Base-by-base conservation (phyloP, 2,888 invertebrate species). In the Aphidius colemani region DNA sequence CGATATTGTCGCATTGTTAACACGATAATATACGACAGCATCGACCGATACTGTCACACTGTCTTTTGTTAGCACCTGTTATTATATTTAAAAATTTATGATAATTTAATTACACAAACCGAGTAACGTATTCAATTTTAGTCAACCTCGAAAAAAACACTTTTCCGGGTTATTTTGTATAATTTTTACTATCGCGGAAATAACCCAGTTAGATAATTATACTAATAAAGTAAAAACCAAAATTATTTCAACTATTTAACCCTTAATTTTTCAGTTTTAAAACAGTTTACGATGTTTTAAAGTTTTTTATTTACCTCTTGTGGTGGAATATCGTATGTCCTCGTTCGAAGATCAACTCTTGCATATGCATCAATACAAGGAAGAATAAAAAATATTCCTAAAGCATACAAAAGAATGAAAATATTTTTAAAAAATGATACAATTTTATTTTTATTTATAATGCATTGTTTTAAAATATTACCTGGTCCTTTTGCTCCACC, bases 21-120 rank as follows among this genome's bases (percentile, higher is more conserved):
- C 96, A 53, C 95, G 89, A 82, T 95, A 95, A 84, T 95, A 95
- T 7, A 95, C 94, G 58, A 95, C 95, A 18, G 98, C 98, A 81
- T 98, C 98, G 49, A 98, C 98, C 2, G 96, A 96, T 4, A 98
- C 97, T 0, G 98, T 98, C 64, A 98, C 98, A 64, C 95, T 95
- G 84, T 98, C 98, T 83, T 96, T 96, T 45, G 97, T 97, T 72
- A 98, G 85, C 10, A 98, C 96, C 96, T 97, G 18, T 13, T 30
- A 43, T 57, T 46, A 44, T 30, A 2, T 30, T 30, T 0, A 30
- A 5, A 5, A 30, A 30, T 30, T 13, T 39, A 39, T 6, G 7
- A 49, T 49, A 30, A 30, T 30, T 30, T 30, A 30, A 30, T 30
- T 30, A 30, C 5, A 5, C 30, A 30, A 30, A 30, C 3, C 5